Evolutionary conservation across 2,113 vertebrate species (phyloP).

Genomic region (Aphyosemion australe): DNA sequence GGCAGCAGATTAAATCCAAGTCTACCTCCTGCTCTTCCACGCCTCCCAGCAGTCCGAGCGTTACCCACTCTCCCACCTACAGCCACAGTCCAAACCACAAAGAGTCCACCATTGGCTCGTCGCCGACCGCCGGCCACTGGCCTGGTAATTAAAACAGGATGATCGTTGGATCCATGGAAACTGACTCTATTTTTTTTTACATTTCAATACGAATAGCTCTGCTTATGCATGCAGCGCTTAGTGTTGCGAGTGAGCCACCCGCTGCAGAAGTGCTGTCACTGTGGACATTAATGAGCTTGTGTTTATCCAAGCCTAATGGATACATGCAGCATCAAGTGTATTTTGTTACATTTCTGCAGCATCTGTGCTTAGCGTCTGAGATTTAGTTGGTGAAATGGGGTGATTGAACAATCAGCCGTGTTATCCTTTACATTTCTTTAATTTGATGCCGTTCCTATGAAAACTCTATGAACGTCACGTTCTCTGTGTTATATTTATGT

Average conservation of each 20-base stretch:
- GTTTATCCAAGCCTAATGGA: conserved; percentile 26
- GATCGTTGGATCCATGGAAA: conserved; percentile 6
- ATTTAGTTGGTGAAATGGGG: conserved; percentile 48
- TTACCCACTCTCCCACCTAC: conserved; percentile 71
- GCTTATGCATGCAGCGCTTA: conserved; percentile 26
- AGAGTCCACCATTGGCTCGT: conserved; percentile 59
- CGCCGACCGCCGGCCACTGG: conserved; percentile 63
- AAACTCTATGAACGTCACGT: conserved; percentile 24
- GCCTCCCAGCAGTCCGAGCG: conserved; percentile 74
- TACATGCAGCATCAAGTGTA: conserved; percentile 47
- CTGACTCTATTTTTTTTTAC: conserved; percentile 47
- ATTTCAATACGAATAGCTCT: conserved; percentile 49
- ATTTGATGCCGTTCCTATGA: conserved; percentile 35
- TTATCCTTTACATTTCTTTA: conserved; percentile 72
- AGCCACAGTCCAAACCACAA: conserved; percentile 64
- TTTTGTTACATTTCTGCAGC: conserved; percentile 55
- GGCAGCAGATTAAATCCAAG: conserved; percentile 79
- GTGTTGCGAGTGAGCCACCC: conserved; percentile 26
- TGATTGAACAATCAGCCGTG: conserved; percentile 37
- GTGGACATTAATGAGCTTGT: conserved; percentile 13
- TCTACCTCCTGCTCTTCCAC: conserved; percentile 78
- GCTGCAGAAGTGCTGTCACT: conserved; percentile 28
- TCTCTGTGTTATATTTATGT: conserved; percentile 71
- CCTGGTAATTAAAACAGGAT: conserved; percentile 62
- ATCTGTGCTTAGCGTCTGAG: conserved; percentile 50